Evolutionary conservation across 1,140 invertebrate genomes (phyloP).

Genomic region (Watersipora subatra): DNA sequence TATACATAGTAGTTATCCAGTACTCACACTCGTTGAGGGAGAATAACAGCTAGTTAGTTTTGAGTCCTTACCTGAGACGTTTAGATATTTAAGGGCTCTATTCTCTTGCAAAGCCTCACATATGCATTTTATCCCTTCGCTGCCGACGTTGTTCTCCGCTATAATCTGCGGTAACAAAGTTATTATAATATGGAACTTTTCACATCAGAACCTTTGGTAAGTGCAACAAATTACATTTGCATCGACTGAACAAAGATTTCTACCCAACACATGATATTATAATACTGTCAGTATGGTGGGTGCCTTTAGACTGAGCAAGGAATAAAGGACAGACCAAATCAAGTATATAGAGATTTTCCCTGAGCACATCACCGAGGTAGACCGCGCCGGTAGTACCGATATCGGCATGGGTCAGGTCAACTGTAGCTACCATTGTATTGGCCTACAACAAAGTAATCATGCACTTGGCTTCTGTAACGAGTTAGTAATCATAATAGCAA

Average conservation of each 20-base stretch:
- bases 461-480: neutral
- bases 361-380: conserved; percentile 22
- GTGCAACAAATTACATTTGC: too few species aligned
- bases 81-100: neutral
- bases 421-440: conserved; percentile 23
- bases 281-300: too few species aligned
- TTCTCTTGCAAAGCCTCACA: neutral
- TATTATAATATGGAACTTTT: too few species aligned
- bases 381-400: conserved; percentile 19
- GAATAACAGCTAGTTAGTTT: too few species aligned
- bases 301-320: too few species aligned
- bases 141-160: neutral
- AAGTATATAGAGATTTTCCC: conserved; percentile 21
- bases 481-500: neutral
- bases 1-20: too few species aligned
- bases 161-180: neutral
- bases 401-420: conserved; percentile 27
- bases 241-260: too few species aligned
- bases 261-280: too few species aligned
- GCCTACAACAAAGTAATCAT: conserved; percentile 15
- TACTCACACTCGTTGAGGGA: too few species aligned
- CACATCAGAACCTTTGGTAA: too few species aligned
- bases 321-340: too few species aligned
- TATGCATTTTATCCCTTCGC: neutral
- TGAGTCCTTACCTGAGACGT: neutral